A percentile compares a stretch with the other conserved stretches of the same genome.
Evolutionary conservation across 1,140 invertebrate genomes (phyloP).

Genomic region (Planococcus citri): DNA sequence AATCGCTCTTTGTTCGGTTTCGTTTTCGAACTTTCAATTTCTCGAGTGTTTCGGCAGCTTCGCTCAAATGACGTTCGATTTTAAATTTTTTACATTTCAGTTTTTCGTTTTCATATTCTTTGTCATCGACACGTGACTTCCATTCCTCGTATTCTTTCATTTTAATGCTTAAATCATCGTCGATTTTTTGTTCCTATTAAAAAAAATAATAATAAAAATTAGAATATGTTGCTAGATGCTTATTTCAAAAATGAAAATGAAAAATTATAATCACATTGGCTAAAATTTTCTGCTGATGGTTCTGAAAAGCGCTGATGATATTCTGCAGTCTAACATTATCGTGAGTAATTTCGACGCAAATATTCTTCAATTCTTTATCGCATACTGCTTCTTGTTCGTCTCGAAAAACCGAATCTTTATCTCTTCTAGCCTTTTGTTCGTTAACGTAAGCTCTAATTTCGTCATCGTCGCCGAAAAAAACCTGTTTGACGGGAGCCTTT

Average conservation of each 20-base stretch:
- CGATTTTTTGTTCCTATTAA: constrained; percentile 71
- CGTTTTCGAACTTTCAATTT: constrained; percentile 76
- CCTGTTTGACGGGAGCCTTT: too few relatives aligned
- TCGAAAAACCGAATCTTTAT: neutral
- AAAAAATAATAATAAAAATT: constrained; percentile 21
- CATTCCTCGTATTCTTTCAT: constrained; percentile 89
- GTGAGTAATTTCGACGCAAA: neutral
- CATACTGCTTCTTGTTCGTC: neutral
- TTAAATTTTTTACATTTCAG: constrained; percentile 78
- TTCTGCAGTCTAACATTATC: neutral
- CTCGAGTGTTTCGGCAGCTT: constrained; percentile 53
- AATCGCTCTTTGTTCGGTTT: constrained; percentile 39
- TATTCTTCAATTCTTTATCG: constrained; percentile 4
- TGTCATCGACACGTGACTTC: constrained; percentile 87
- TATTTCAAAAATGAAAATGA: neutral
- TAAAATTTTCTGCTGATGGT: neutral
- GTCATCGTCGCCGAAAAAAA: neutral
- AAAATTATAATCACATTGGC: neutral
- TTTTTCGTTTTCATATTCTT: constrained; percentile 87
- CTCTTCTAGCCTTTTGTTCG: neutral
- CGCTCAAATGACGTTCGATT: constrained; percentile 73
- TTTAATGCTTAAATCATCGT: constrained; percentile 77
- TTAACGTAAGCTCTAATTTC: neutral
- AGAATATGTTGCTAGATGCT: neutral
- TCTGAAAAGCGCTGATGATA: constrained; percentile 1